phyloP scores from a whole-genome alignment of 1,140 invertebrate species.

The Phenacoccus solenopsis region DNA sequence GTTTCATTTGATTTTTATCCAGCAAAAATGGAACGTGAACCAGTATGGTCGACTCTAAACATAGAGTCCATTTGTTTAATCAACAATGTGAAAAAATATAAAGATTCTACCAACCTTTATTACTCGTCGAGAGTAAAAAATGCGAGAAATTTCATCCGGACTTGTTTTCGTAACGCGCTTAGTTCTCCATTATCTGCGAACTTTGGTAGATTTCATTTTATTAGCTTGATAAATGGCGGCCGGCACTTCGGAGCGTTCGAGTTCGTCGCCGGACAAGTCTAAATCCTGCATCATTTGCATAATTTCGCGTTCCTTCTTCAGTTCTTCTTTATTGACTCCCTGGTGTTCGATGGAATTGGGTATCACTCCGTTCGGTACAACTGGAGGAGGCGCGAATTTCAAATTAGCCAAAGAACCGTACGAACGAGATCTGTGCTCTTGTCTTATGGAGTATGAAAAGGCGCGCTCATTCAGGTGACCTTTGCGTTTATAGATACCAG shows the following conservation, averaged over 20 bases:
- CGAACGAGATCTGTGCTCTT: slow-evolving; percentile 79
- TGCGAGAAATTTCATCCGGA: too few relatives aligned
- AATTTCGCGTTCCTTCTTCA: slow-evolving; percentile 81
- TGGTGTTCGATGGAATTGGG: slow-evolving; percentile 20
- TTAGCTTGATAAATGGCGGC: not conserved
- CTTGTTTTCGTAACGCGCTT: too few relatives aligned
- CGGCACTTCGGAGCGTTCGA: slow-evolving; percentile 39
- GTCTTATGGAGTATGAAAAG: slow-evolving; percentile 85
- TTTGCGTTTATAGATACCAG: slow-evolving; percentile 76
- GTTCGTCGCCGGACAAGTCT: slow-evolving; percentile 62
- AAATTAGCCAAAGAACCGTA: slow-evolving; percentile 79
- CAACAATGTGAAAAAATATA: too few relatives aligned
- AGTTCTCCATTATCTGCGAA: not conserved
- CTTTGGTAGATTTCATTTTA: slow-evolving; percentile 6
- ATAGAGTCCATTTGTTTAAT: too few relatives aligned
- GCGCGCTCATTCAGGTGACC: slow-evolving; percentile 85
- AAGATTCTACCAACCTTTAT: too few relatives aligned
- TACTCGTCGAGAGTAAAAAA: too few relatives aligned
- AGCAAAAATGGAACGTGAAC: too few relatives aligned
- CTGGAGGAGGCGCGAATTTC: slow-evolving; percentile 54
- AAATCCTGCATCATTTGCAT: slow-evolving; percentile 80
- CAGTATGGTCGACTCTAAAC: too few relatives aligned
- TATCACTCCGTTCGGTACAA: slow-evolving; percentile 26
- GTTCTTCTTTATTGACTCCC: slow-evolving; percentile 39
- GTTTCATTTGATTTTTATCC: too few relatives aligned